A percentile compares a stretch with the other conserved stretches of the same genome.
Conservation (phyloP, 2,797 vertebrate genomes). For the Xiphorhynchus erythropygius region DNA sequence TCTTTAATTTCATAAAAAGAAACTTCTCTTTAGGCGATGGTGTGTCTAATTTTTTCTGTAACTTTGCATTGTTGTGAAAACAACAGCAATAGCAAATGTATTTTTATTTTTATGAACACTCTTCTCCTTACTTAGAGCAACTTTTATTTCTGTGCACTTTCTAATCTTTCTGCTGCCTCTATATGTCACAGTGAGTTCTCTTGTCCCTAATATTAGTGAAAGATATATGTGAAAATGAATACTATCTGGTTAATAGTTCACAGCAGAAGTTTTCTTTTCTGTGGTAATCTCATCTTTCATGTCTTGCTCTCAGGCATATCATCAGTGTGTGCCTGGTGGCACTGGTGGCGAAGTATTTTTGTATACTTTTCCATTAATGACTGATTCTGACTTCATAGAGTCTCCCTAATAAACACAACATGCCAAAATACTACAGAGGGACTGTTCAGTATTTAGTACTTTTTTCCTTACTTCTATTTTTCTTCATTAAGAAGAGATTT, state of each 20-base stretch:
- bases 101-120: background rate
- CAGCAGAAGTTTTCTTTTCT: background rate
- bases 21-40: background rate
- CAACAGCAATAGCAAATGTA: background rate
- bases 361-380: background rate
- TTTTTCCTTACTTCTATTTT: background rate
- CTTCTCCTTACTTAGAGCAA: background rate
- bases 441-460: background rate
- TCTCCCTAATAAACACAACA: background rate
- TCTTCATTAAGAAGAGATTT: background rate
- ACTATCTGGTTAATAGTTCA: background rate
- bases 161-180: background rate
- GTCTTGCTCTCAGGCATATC: background rate
- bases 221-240: background rate
- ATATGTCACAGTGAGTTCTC: background rate
- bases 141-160: background rate
- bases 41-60: background rate
- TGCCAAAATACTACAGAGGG: background rate
- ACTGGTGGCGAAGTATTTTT: background rate
- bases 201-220: background rate
- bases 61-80: background rate
- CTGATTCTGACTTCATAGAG: background rate
- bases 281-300: background rate
- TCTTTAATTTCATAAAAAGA: slow-evolving; percentile 64
- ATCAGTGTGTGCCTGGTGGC: background rate